Base-by-base conservation (phyloP, 2,113 vertebrate genomes). In the Himantopus leucocephalus region DNA sequence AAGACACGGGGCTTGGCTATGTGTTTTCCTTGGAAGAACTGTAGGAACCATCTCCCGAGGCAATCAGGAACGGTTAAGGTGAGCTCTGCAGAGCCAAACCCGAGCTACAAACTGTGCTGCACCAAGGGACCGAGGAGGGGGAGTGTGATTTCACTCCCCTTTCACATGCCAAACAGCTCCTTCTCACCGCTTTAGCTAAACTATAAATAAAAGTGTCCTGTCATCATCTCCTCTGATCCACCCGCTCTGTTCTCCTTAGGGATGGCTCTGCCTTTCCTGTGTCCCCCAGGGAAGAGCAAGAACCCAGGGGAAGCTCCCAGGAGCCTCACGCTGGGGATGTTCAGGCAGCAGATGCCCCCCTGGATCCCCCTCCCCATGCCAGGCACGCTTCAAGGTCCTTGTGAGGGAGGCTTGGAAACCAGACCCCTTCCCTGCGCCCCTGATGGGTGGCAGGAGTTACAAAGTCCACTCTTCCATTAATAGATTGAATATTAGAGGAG, bases 301-400 rank as follows among this genome's bases (percentile, higher is more conserved):
- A 55, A 32, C 18, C 18, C 32, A 14, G 21, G n/a, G 32, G 12
- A 62, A n/a, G 20, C 12, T 23, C 30, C 30, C 10, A 8, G 35
- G 5, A 16, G 3, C 56, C 50, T 60, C 0, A 2, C 0, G 1
- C n/a, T 1, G 3, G 32, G n/a, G 34, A 47, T 1, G 3, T 9
- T 37, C 29, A 37, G 58, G 71, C 5, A 20, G 43, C 20, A 48
- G 24, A 8, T 43, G 29, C 6, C 47, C 39, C 59, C 60, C 32
- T 4, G 45, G 7, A 34, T 41, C 16, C 17, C 27, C 10, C 18
- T 37, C 35, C 23, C 22, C 2, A 3, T 3, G 8, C 18, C 59
- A 86, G 39, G 26, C 7, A 5, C 1, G 3, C 13, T 48, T 39
- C 32, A 10, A 29, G 10, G 70, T 35, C 45, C 52, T 24, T 23